phyloP scores from a whole-genome alignment of 1,140 invertebrate genomes.

The Leptopilina clavipes region DNA sequence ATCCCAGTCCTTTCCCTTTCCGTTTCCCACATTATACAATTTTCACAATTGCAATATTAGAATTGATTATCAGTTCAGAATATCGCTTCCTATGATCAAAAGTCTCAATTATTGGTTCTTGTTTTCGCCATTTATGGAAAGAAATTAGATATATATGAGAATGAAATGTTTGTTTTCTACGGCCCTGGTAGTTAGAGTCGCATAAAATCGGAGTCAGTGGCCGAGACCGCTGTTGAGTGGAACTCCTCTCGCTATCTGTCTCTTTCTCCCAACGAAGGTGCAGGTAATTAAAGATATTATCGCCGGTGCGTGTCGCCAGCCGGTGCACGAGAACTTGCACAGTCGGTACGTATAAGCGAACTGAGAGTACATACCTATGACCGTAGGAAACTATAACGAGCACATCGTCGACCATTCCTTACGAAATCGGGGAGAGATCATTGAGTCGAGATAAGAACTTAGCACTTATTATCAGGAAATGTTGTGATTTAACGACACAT shows the following conservation, averaged over 20 bases:
- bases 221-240: constrained; percentile 45
- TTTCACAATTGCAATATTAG: no score
- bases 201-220: constrained; percentile 58
- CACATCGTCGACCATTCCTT: constrained; percentile 42
- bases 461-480: constrained; percentile 46
- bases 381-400: constrained; percentile 53
- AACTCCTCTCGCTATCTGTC: constrained; percentile 40
- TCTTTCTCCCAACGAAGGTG: constrained; percentile 51
- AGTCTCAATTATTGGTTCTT: no score
- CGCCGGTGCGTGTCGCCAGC: constrained; percentile 68
- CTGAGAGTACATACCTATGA: constrained; percentile 44
- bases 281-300: constrained; percentile 75
- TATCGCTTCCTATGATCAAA: no score
- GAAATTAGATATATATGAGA: not conserved
- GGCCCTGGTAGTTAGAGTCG: constrained; percentile 34
- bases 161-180: not conserved
- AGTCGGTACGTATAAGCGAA: constrained; percentile 41
- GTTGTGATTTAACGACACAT: constrained; percentile 48
- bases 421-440: no score
- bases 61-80: no score
- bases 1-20: no score
- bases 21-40: no score
- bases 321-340: constrained; percentile 49
- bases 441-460: no score
- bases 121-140: no score